Evolutionary conservation across 2,113 vertebrate species (phyloP).

Genomic region (Otolemur garnettii): DNA sequence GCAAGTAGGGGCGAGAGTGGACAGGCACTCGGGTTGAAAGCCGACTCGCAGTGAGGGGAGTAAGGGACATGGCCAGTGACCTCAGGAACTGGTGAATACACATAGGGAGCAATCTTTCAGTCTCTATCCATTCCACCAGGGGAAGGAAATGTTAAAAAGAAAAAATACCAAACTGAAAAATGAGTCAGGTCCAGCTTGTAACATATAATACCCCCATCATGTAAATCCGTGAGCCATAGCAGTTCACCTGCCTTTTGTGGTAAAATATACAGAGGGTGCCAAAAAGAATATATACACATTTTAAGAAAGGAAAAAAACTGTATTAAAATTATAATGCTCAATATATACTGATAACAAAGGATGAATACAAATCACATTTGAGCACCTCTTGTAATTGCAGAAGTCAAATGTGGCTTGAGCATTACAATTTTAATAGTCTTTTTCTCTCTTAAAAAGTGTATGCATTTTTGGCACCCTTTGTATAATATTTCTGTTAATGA

Average conservation of each 20-base stretch:
- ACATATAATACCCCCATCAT: neutral
- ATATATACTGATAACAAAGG: too few relatives aligned
- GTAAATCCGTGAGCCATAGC: neutral
- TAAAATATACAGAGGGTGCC: neutral
- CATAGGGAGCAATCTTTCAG: fast-evolving
- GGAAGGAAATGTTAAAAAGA: neutral
- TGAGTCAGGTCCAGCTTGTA: neutral
- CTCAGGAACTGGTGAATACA: fast-evolving
- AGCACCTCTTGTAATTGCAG: too few relatives aligned
- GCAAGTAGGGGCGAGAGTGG: too few relatives aligned
- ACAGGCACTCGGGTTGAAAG: neutral
- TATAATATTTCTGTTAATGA: neutral
- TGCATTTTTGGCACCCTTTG: too few relatives aligned
- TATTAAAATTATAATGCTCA: too few relatives aligned
- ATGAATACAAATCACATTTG: too few relatives aligned
- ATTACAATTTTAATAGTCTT: too few relatives aligned
- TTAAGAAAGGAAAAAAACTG: too few relatives aligned
- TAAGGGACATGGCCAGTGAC: fast-evolving
- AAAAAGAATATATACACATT: too few relatives aligned
- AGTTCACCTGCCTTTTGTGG: neutral
- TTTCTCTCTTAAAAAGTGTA: too few relatives aligned
- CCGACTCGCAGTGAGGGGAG: fast-evolving
- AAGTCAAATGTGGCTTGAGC: too few relatives aligned
- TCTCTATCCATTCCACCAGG: neutral
- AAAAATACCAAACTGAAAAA: neutral